phyloP scores from a whole-genome alignment of 2,797 vertebrate genomes.

The Sebastes umbrosus region DNA sequence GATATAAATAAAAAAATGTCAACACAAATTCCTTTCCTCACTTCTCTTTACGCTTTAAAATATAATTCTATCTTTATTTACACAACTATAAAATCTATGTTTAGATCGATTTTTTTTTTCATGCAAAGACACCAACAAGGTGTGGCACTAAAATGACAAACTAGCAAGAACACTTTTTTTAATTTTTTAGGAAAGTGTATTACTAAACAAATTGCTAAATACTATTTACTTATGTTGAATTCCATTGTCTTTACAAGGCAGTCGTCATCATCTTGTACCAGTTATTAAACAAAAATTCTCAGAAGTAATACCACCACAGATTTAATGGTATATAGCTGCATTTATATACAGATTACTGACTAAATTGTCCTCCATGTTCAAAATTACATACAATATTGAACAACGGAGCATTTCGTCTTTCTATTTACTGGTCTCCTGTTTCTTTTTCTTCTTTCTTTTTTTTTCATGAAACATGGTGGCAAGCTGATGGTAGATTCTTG shows the following conservation, averaged over 20 bases:
- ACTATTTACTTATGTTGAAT: background rate
- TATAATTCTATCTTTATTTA: background rate
- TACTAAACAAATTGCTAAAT: background rate
- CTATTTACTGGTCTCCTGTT: background rate
- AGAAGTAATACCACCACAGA: background rate
- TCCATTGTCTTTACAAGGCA: background rate
- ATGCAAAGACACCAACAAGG: background rate
- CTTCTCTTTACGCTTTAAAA: background rate
- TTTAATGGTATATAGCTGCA: background rate
- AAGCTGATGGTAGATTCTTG: background rate
- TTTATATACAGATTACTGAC: background rate
- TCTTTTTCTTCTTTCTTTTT: background rate
- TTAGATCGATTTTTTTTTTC: background rate
- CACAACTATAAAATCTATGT: background rate
- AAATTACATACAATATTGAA: background rate
- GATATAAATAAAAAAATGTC: background rate
- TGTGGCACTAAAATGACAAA: background rate
- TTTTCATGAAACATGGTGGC: background rate
- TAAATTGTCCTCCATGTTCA: background rate
- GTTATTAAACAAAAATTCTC: background rate
- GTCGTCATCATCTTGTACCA: background rate
- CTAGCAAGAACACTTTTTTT: background rate
- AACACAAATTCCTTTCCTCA: background rate
- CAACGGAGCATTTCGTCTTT: background rate
- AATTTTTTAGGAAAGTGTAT: background rate